A percentile compares a stretch with the other conserved stretches of the same genome.
phyloP scores from a whole-genome alignment of 1,140 invertebrate species.

The Ganaspis sp. region DNA sequence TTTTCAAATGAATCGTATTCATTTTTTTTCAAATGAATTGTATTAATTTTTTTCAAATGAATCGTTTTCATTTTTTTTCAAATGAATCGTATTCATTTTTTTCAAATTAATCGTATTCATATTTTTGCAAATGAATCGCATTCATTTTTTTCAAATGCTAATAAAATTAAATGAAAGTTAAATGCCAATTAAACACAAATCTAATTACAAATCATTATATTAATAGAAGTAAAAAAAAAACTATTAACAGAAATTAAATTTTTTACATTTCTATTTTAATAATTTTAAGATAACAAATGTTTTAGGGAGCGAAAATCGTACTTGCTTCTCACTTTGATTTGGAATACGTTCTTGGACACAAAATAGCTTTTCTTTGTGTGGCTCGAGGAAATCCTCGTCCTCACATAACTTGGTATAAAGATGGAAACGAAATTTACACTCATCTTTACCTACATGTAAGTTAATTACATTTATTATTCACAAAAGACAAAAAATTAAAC shows the following conservation, averaged over 20 bases:
- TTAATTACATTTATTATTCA: too few species aligned
- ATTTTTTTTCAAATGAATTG: background rate
- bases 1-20: too few species aligned
- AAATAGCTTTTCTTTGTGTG: conserved; percentile 93
- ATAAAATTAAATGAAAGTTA: too few species aligned
- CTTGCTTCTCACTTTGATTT: conserved; percentile 94
- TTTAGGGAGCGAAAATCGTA: conserved; percentile 92
- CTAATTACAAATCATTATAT: too few species aligned
- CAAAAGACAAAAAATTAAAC: too few species aligned
- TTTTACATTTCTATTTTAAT: background rate
- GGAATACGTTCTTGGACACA: conserved; percentile 94
- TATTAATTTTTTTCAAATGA: too few species aligned
- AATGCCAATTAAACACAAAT: too few species aligned
- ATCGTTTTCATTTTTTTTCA: too few species aligned
- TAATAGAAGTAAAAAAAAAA: too few species aligned
- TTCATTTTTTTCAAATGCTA: too few species aligned
- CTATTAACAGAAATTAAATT: too few species aligned
- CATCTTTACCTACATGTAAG: conserved; percentile 92
- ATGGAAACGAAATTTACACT: conserved; percentile 91
- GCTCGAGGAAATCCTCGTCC: conserved; percentile 90
- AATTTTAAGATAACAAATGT: conserved; percentile 33
- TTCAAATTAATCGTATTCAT: too few species aligned
- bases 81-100: background rate
- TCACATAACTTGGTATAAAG: conserved; percentile 95
- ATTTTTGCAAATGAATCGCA: background rate